A percentile compares a stretch with the other conserved stretches of the same genome.
Evolutionary conservation across 1,140 invertebrate species (phyloP).

Genomic region (Drosophila seguyi): DNA sequence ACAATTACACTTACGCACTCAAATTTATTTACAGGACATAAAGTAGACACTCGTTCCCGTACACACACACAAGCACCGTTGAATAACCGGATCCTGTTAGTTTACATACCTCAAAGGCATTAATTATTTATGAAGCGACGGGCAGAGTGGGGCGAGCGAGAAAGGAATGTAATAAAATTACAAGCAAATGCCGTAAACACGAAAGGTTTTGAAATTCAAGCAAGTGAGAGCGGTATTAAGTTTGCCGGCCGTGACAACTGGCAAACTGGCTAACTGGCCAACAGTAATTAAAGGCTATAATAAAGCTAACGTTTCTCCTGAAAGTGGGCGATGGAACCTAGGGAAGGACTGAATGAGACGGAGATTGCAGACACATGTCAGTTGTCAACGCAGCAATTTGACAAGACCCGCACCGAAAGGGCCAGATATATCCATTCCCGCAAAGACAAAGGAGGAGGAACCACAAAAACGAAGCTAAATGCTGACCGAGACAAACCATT

Average conservation of each 20-base stretch:
- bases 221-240: constrained; percentile 61
- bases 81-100: constrained; percentile 44
- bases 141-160: constrained; percentile 17
- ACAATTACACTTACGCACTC: constrained; percentile 59
- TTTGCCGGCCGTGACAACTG: constrained; percentile 60
- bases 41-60: constrained; percentile 56
- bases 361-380: constrained; percentile 58
- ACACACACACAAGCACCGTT: constrained; percentile 27
- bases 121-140: constrained; percentile 77
- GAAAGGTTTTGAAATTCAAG: constrained; percentile 74
- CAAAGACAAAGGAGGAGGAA: constrained; percentile 16
- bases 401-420: constrained; percentile 33
- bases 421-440: constrained; percentile 31
- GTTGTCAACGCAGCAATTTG: constrained; percentile 78
- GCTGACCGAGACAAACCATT: constrained; percentile 44
- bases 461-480: constrained; percentile 43
- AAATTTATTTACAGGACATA: constrained; percentile 74
- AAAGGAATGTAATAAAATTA: constrained; percentile 72
- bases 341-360: not conserved
- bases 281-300: constrained; percentile 76
- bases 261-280: constrained; percentile 46
- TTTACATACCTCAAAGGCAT: constrained; percentile 70
- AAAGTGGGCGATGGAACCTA: not conserved
- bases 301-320: constrained; percentile 56
- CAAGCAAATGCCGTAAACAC: constrained; percentile 61